A percentile compares a stretch with the other conserved stretches of the same genome.
Conservation (phyloP, 2,888 invertebrate genomes). For the Eutolmus rufibarbis region DNA sequence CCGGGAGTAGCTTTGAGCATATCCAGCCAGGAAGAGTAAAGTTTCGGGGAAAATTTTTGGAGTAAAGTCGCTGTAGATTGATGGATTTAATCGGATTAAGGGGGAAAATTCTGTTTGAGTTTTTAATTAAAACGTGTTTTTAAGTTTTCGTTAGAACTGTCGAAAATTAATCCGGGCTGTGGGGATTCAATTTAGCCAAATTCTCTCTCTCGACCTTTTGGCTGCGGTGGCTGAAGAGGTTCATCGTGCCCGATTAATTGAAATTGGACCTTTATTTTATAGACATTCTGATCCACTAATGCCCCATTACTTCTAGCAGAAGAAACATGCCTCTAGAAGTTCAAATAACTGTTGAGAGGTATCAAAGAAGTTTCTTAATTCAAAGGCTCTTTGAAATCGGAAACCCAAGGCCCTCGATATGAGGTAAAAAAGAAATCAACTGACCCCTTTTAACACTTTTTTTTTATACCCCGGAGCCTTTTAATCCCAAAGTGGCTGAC, state of each 20-base stretch:
- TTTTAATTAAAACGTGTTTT: background rate
- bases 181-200: background rate
- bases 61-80: background rate
- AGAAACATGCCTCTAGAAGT: background rate
- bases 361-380: background rate
- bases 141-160: background rate
- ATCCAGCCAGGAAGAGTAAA: background rate
- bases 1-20: background rate
- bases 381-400: background rate
- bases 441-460: background rate
- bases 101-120: background rate
- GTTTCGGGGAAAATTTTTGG: background rate
- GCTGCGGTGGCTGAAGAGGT: background rate
- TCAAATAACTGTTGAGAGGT: background rate
- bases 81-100: background rate
- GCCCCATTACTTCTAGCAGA: background rate
- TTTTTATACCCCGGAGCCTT: background rate
- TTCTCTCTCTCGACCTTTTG: background rate
- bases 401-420: background rate
- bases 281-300: background rate
- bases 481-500: slow-evolving; percentile 4
- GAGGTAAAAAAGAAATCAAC: background rate
- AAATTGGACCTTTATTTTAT: background rate
- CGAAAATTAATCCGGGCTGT: background rate
- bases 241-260: background rate